These are phyloP conservation scores for Telmatochromis sp. DNA, from an alignment of 2,113 vertebrate species.

Conservation along the genomic window DNA sequence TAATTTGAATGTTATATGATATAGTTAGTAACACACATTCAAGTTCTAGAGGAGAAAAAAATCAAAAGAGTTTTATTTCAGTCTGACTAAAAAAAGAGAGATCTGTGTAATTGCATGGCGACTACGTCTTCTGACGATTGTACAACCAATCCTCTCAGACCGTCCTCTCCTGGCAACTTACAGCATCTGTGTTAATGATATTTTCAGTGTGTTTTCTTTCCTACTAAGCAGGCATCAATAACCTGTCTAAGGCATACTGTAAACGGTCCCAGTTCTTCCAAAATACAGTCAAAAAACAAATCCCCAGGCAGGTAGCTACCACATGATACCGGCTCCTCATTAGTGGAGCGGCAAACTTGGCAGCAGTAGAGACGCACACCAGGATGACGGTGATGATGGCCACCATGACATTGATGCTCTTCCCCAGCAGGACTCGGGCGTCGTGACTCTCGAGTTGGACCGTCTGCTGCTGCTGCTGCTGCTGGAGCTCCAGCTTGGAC, in stretches of 20 bases:
- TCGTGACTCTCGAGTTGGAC: constrained; percentile 90
- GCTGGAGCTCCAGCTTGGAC: constrained; percentile 93
- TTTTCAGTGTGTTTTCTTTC: neutral
- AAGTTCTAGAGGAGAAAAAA: constrained; percentile 14
- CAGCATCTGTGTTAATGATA: neutral
- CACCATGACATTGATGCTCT: constrained; percentile 95
- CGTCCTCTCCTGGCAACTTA: neutral
- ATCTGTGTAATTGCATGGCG: neutral
- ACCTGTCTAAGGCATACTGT: constrained; percentile 79
- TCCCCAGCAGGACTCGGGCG: constrained; percentile 84
- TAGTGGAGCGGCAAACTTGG: constrained; percentile 88
- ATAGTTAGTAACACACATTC: constrained; percentile 30
- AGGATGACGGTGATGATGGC: constrained; percentile 93
- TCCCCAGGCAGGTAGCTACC: constrained; percentile 78
- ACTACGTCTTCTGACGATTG: constrained; percentile 39
- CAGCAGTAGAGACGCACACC: constrained; percentile 93
- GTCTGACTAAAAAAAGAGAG: neutral
- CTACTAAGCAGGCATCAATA: constrained; percentile 78
- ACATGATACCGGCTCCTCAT: constrained; percentile 88
- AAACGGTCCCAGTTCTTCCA: constrained; percentile 93
- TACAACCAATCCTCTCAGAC: constrained; percentile 60
- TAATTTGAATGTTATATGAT: neutral
- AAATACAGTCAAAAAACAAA: constrained; percentile 82
- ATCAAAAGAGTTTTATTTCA: constrained; percentile 20
- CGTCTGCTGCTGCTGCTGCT: constrained; percentile 95